These are phyloP conservation scores for Pasiphila rectangulata DNA, from an alignment of 2,888 invertebrate genomes.

Conservation along the genomic window DNA sequence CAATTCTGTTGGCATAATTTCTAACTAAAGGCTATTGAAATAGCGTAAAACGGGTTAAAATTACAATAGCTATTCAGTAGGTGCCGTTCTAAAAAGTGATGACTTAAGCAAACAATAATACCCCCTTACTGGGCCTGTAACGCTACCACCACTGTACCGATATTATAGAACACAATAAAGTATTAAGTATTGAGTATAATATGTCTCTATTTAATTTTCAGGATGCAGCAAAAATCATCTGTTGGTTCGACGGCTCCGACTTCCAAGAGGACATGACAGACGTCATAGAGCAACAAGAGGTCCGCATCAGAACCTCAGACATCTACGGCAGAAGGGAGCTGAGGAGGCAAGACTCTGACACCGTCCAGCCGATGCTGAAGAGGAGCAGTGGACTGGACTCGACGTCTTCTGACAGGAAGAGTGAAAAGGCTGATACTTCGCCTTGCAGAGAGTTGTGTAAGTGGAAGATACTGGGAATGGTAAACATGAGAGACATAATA, in stretches of 20 bases:
- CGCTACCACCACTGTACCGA: too few relatives aligned
- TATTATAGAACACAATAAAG: too few relatives aligned
- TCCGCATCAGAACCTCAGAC: slow-evolving; percentile 67
- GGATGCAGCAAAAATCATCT: slow-evolving; percentile 74
- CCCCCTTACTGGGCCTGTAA: too few relatives aligned
- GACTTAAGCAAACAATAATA: too few relatives aligned
- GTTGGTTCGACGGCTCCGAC: slow-evolving; percentile 77
- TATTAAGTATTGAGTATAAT: too few relatives aligned
- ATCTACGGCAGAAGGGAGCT: slow-evolving; percentile 52
- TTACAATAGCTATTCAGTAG: too few relatives aligned
- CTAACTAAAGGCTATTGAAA: too few relatives aligned
- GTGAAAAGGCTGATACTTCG: slow-evolving; percentile 57
- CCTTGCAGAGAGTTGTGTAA: slow-evolving; percentile 64
- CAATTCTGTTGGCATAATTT: too few relatives aligned
- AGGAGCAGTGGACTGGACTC: slow-evolving; percentile 65
- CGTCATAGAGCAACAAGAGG: slow-evolving; percentile 74
- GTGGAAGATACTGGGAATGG: too few relatives aligned
- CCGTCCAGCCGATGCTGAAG: slow-evolving; percentile 71
- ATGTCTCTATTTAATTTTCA: slow-evolving; percentile 33
- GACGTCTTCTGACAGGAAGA: slow-evolving; percentile 56
- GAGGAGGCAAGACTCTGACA: slow-evolving; percentile 63
- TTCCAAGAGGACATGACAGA: slow-evolving; percentile 72
- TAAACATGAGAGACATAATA: too few relatives aligned
- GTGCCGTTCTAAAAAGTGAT: too few relatives aligned
- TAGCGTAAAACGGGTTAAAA: too few relatives aligned